Evolutionary conservation across 2,888 invertebrate species (phyloP).

Genomic region (Clitarchus hookeri): DNA sequence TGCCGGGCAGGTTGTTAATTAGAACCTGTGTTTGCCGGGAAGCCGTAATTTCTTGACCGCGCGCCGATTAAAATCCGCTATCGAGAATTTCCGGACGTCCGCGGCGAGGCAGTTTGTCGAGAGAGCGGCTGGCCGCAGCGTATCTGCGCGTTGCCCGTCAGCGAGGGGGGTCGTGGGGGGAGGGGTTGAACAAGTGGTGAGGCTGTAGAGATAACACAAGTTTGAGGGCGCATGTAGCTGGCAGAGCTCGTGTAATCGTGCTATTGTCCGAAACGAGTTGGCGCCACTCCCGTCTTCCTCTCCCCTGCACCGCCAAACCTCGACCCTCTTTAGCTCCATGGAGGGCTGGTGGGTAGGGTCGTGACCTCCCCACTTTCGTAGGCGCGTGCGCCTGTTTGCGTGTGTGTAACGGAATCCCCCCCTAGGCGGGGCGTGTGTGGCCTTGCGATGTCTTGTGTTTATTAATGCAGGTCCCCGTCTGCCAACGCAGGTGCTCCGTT

Average conservation of each 20-base stretch:
- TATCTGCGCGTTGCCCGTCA: neutral
- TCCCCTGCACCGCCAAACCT: neutral
- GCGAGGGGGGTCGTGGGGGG: neutral
- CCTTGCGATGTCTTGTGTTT: conserved; percentile 9
- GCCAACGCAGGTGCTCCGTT: neutral
- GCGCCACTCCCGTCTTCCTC: too few relatives aligned
- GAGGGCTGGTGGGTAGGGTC: neutral
- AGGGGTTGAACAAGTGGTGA: neutral
- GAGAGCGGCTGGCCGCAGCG: too few relatives aligned
- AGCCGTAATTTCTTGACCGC: too few relatives aligned
- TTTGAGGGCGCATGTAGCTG: neutral
- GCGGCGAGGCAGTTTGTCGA: too few relatives aligned
- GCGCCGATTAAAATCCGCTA: too few relatives aligned
- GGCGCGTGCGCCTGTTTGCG: neutral
- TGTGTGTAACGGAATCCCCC: neutral
- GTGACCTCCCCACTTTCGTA: neutral
- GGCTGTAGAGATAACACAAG: neutral
- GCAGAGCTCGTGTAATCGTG: neutral
- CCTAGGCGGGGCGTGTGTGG: too few relatives aligned
- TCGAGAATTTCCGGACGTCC: too few relatives aligned
- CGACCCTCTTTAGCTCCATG: neutral
- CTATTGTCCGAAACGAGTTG: neutral
- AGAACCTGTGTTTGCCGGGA: too few relatives aligned
- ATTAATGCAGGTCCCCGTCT: neutral
- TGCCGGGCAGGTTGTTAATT: too few relatives aligned